These are phyloP conservation scores for Athalia rosae DNA, from an alignment of 2,888 invertebrate genomes.

Conservation along the genomic window DNA sequence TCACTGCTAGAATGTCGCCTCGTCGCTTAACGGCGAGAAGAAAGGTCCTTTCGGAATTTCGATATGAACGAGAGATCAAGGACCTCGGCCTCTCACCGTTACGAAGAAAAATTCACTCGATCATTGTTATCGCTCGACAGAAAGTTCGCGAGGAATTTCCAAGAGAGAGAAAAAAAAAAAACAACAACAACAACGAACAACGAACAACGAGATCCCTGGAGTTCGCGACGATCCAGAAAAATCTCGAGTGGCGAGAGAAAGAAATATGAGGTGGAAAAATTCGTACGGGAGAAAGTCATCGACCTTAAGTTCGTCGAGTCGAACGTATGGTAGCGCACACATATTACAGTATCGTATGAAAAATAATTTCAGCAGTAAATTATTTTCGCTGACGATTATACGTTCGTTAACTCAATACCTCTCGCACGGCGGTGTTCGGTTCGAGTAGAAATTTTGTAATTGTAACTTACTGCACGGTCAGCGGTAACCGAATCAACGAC, in stretches of 20 bases:
- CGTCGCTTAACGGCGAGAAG: no score
- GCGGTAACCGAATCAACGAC: not conserved
- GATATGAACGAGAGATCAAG: no score
- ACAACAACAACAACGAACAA: no score
- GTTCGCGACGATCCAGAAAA: no score
- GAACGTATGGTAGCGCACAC: not conserved
- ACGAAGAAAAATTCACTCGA: no score
- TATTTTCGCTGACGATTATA: slow-evolving; percentile 14
- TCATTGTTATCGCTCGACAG: no score
- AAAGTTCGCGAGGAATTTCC: no score
- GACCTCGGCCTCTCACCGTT: no score
- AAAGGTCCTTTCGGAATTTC: no score
- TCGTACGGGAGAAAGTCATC: slow-evolving; percentile 32
- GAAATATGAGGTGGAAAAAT: not conserved
- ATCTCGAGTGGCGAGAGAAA: not conserved
- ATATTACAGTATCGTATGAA: not conserved
- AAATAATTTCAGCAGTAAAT: not conserved
- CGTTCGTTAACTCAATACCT: not conserved
- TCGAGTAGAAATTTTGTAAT: not conserved
- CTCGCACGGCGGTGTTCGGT: not conserved
- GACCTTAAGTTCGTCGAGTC: not conserved
- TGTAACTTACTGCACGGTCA: not conserved
- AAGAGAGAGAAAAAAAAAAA: not conserved
- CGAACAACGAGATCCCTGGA: not conserved
- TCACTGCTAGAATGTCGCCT: no score